These are phyloP conservation scores for Hippopotamus amphibius DNA, from an alignment of 2,113 vertebrate species.

Conservation along the genomic window DNA sequence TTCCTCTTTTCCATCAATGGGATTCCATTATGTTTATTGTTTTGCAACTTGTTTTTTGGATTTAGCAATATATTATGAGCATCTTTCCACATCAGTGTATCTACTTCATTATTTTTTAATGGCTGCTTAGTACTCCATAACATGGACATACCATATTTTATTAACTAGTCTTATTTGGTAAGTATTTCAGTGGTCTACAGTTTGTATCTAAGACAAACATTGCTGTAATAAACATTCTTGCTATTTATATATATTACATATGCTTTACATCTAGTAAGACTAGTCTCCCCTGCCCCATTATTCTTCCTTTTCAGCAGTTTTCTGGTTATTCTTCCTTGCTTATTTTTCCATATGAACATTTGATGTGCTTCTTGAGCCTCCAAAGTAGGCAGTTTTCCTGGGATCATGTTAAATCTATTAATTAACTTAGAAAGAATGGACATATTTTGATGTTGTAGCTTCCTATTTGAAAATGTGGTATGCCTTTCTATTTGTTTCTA, in stretches of 20 bases:
- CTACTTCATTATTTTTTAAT: neutral
- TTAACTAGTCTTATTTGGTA: constrained; percentile 31
- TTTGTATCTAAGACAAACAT: constrained; percentile 19
- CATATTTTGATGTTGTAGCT: constrained; percentile 2
- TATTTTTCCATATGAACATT: constrained; percentile 23
- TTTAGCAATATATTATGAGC: neutral
- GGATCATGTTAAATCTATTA: constrained; percentile 1
- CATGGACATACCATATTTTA: neutral
- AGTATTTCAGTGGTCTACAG: neutral
- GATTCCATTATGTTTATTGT: neutral
- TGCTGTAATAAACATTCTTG: neutral
- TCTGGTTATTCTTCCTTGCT: neutral
- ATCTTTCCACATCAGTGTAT: neutral
- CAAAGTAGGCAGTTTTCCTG: neutral
- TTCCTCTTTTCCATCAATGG: neutral
- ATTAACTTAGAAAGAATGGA: neutral
- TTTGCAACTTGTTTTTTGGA: constrained; percentile 9
- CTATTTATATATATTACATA: neutral
- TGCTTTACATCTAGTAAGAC: constrained; percentile 10
- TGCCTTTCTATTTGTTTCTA: neutral
- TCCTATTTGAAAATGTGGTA: neutral
- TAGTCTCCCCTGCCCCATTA: neutral
- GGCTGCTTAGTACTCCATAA: neutral
- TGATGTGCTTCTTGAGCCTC: neutral
- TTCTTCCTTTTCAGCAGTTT: constrained; percentile 11